These are phyloP conservation scores for Hanleya hanleyi DNA, from an alignment of 2,888 invertebrate genomes.

Conservation along the genomic window DNA sequence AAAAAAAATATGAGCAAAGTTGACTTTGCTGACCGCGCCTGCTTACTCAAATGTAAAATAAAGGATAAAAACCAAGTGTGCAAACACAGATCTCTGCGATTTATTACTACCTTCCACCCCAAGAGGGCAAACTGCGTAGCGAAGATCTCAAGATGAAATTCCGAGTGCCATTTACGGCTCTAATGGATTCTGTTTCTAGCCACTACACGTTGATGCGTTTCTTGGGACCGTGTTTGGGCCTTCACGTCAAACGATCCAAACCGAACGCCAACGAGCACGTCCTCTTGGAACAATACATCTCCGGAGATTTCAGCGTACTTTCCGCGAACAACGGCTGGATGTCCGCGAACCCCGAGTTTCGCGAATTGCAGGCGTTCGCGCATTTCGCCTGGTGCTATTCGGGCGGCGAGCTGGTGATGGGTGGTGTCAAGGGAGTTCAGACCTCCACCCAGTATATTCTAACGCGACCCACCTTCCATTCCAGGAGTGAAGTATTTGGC, in stretches of 20 bases:
- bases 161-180: neutral
- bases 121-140: neutral
- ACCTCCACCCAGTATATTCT: neutral
- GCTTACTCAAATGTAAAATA: no score
- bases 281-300: neutral
- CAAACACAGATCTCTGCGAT: no score
- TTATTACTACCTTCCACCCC: no score
- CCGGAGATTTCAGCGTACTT: neutral
- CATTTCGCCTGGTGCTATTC: constrained; percentile 5
- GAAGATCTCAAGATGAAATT: neutral
- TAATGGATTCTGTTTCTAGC: neutral
- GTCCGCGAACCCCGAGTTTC: neutral
- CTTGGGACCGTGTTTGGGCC: neutral
- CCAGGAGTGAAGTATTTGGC: neutral
- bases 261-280: neutral
- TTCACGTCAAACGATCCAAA: neutral
- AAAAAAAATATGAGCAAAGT: no score
- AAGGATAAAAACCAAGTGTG: no score
- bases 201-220: neutral
- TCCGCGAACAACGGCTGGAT: constrained; percentile 4
- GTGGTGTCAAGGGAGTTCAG: neutral
- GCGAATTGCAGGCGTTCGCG: neutral
- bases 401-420: neutral
- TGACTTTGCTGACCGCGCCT: no score
- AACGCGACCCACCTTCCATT: neutral